phyloP scores from a whole-genome alignment of 2,113 vertebrate species.

The Calyptommatus sinebrachiatus region DNA sequence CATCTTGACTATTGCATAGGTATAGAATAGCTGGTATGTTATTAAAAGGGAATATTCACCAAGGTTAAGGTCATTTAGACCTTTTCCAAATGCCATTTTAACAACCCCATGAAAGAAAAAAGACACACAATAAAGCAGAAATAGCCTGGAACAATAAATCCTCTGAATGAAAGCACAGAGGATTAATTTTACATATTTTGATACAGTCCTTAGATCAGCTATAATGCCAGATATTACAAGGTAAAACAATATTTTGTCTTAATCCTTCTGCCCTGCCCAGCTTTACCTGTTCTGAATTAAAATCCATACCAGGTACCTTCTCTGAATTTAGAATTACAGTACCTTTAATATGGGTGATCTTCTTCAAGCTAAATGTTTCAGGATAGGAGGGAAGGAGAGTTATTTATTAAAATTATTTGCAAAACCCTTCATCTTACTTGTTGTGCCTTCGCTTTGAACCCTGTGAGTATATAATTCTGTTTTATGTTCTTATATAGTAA shows the following conservation, averaged over 20 bases:
- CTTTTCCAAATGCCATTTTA: neutral
- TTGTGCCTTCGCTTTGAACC: slow-evolving; percentile 7
- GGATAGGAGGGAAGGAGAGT: neutral
- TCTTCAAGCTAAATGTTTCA: neutral
- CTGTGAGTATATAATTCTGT: slow-evolving; percentile 11
- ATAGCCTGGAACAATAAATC: no score
- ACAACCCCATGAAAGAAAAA: neutral
- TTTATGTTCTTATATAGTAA: slow-evolving; percentile 10
- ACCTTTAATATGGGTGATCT: neutral
- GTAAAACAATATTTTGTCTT: neutral
- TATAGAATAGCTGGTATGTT: neutral
- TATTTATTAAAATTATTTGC: slow-evolving; percentile 21
- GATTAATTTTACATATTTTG: neutral
- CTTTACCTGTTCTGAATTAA: neutral
- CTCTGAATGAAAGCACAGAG: neutral
- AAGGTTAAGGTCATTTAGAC: neutral
- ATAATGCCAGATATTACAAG: neutral
- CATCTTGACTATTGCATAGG: neutral
- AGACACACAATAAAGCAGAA: neutral
- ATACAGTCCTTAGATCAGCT: neutral
- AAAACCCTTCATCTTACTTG: neutral
- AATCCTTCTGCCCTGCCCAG: neutral
- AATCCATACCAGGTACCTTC: neutral
- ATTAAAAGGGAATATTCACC: neutral
- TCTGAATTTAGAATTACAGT: neutral